These are phyloP conservation scores for Chondrosia reniformis DNA, from an alignment of 37 sponge, comb jelly and placozoan species.

Conservation along the genomic window DNA sequence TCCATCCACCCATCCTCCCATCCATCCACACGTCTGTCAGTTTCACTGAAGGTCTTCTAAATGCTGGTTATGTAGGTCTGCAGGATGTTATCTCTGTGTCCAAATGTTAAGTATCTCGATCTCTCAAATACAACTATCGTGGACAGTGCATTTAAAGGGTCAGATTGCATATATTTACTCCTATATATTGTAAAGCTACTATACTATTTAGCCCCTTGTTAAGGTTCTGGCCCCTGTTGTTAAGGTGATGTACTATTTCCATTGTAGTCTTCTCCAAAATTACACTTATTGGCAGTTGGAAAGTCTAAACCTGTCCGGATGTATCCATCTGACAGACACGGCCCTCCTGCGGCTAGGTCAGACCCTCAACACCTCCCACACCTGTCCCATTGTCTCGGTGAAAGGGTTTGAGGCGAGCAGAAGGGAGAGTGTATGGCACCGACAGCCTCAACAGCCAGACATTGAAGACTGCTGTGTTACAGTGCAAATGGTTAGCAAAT, in stretches of 20 bases:
- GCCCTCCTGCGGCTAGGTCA: constrained; percentile 58
- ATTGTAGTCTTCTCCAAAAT: neutral
- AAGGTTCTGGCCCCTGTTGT: constrained; percentile 8
- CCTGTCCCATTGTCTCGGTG: neutral
- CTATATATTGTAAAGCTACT: constrained; percentile 9
- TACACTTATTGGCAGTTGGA: constrained; percentile 30
- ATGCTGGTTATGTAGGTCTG: constrained; percentile 27
- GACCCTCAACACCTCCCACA: constrained; percentile 39
- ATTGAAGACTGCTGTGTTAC: neutral
- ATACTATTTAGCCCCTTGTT: too few relatives aligned
- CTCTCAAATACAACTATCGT: constrained; percentile 70
- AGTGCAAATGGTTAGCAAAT: neutral
- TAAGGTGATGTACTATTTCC: neutral
- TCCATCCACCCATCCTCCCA: too few relatives aligned
- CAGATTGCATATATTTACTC: neutral
- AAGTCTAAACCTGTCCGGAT: constrained; percentile 63
- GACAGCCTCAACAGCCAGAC: too few relatives aligned
- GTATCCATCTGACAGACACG: constrained; percentile 57
- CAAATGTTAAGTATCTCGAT: constrained; percentile 65
- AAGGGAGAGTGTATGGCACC: too few relatives aligned
- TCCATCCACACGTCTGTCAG: too few relatives aligned
- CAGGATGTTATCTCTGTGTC: constrained; percentile 61
- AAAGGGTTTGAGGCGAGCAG: neutral
- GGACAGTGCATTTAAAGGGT: constrained; percentile 80
- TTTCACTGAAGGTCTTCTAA: neutral